Percentiles rank a stretch among this genome's conserved stretches.
These are phyloP conservation scores for Cyrtorhinus lividipennis DNA, from an alignment of 1,140 invertebrate species.

Conservation along the genomic window DNA sequence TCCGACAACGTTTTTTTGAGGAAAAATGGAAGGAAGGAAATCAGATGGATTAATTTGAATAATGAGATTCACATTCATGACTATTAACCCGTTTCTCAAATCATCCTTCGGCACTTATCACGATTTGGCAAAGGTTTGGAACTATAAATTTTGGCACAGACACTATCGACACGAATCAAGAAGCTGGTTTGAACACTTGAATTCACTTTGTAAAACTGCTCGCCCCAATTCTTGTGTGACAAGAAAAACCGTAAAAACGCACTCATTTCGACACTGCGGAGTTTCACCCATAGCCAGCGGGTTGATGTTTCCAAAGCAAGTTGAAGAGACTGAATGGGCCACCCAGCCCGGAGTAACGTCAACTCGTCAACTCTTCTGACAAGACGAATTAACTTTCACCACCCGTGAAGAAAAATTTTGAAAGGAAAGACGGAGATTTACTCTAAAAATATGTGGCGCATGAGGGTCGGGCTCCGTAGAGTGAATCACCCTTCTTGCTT, in stretches of 20 bases:
- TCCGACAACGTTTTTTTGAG: too few relatives aligned
- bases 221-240: too few relatives aligned
- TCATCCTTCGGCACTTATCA: too few relatives aligned
- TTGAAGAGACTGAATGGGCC: not conserved
- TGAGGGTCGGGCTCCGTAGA: not conserved
- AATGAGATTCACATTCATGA: too few relatives aligned
- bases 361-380: not conserved
- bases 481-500: constrained; percentile 1
- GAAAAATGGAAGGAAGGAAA: too few relatives aligned
- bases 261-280: not conserved
- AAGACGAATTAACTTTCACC: constrained; percentile 2
- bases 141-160: not conserved
- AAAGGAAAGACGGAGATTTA: not conserved
- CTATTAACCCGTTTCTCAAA: too few relatives aligned
- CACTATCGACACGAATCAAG: too few relatives aligned
- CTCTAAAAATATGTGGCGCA: constrained; percentile 2
- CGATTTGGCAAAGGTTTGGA: not conserved
- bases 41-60: too few relatives aligned
- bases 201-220: too few relatives aligned
- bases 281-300: not conserved
- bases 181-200: too few relatives aligned
- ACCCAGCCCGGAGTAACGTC: not conserved
- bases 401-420: not conserved
- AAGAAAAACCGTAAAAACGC: not conserved
- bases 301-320: not conserved